Evolutionary conservation across 2,113 vertebrate species (phyloP).

Genomic region (Pomatorhinus ruficollis): DNA sequence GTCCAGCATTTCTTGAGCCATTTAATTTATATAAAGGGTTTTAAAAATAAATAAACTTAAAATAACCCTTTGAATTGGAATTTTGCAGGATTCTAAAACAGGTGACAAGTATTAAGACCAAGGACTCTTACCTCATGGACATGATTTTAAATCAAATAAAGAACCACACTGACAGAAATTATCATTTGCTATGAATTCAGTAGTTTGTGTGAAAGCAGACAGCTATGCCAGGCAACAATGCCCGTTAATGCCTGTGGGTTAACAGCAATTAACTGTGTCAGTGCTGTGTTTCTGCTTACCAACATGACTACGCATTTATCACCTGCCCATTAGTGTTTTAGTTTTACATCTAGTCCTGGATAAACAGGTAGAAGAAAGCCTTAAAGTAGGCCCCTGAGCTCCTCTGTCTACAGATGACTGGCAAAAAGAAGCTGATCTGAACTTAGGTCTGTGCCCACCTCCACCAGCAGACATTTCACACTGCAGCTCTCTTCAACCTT

Average conservation of each 20-base stretch:
- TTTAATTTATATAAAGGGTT: background rate
- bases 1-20: background rate
- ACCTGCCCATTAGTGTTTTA: background rate
- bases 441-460: background rate
- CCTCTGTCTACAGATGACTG: background rate
- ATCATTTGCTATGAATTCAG: background rate
- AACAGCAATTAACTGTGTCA: background rate
- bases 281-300: background rate
- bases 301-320: background rate
- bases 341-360: background rate
- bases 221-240: background rate
- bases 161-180: background rate
- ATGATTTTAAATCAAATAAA: background rate
- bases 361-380: background rate
- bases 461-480: background rate
- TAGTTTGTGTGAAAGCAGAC: background rate
- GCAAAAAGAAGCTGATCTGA: background rate
- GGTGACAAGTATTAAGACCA: background rate
- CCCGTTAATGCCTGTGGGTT: background rate
- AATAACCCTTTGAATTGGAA: background rate
- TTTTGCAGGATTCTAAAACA: background rate
- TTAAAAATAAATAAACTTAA: background rate
- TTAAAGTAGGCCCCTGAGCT: background rate
- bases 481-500: background rate
- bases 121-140: background rate